phyloP scores from a whole-genome alignment of 53 echinoderm and acorn worm species.

The Actinopyga echinites region DNA sequence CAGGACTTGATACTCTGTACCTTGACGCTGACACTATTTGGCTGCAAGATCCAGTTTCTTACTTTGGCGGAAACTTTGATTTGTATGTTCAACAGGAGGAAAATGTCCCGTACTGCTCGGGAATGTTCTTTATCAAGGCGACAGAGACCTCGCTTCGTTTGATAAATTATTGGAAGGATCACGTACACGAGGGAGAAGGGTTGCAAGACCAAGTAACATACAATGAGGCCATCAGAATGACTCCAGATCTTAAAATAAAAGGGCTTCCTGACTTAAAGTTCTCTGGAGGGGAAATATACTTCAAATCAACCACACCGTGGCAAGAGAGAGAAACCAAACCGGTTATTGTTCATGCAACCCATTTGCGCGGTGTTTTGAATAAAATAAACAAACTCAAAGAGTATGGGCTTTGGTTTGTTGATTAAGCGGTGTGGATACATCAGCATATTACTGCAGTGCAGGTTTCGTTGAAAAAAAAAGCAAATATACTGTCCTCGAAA shows the following conservation, averaged over 20 bases:
- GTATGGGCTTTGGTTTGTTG: slow-evolving; percentile 4
- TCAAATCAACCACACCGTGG: not conserved
- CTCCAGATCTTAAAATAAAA: not conserved
- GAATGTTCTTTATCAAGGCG: slow-evolving; percentile 3
- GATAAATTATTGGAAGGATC: not conserved
- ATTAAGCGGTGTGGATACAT: not conserved
- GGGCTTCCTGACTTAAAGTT: not conserved
- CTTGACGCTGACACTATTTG: slow-evolving; percentile 6
- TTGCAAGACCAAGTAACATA: not conserved
- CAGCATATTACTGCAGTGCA: too few relatives aligned
- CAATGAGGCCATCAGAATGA: not conserved
- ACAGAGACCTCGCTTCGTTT: not conserved
- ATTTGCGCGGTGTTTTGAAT: not conserved
- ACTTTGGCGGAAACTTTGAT: not conserved
- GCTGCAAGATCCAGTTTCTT: slow-evolving; percentile 10
- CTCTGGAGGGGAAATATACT: slow-evolving; percentile 17
- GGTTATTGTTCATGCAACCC: not conserved
- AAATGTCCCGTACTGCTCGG: slow-evolving; percentile 5
- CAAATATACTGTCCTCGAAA: too few relatives aligned
- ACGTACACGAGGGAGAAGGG: slow-evolving; percentile 4
- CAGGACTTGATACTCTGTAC: slow-evolving; percentile 5
- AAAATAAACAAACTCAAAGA: not conserved
- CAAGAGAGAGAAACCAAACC: slow-evolving; percentile 4
- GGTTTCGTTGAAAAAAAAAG: too few relatives aligned
- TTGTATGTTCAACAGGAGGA: slow-evolving; percentile 16